phyloP scores from a whole-genome alignment of 2,797 vertebrate genomes.

The Hyperoplus lanceolatus region DNA sequence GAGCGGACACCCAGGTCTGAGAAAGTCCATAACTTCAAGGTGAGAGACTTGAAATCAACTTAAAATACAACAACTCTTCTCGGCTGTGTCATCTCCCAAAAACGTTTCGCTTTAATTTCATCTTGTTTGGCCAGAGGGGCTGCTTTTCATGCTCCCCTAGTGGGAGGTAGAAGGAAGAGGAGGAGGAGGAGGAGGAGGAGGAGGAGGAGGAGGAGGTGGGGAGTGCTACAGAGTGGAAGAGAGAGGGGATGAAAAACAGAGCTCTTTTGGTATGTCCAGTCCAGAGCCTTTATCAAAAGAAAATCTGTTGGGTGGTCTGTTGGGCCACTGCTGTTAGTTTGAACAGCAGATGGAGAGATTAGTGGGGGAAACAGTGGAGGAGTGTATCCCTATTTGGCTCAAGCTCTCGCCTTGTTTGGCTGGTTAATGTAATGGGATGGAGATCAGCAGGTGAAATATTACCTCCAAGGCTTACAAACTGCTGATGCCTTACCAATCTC shows the following conservation, averaged over 20 bases:
- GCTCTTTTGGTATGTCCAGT: constrained; percentile 73
- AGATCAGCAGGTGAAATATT: constrained; percentile 58
- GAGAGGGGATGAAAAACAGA: constrained; percentile 70
- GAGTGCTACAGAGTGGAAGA: constrained; percentile 24
- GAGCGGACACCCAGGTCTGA: constrained; percentile 92
- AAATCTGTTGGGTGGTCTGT: constrained; percentile 78
- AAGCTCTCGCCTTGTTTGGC: constrained; percentile 74
- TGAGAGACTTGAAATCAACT: constrained; percentile 80
- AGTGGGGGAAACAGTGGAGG: constrained; percentile 70
- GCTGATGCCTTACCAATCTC: constrained; percentile 71
- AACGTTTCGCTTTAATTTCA: constrained; percentile 51
- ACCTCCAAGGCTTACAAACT: constrained; percentile 67
- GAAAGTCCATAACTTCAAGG: constrained; percentile 99
- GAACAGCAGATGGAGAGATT: constrained; percentile 87
- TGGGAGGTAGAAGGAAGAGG: constrained; percentile 34
- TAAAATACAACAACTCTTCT: background rate
- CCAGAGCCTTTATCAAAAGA: constrained; percentile 76
- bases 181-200: constrained; percentile 1
- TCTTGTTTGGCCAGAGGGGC: constrained; percentile 61
- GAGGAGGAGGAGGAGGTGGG: background rate
- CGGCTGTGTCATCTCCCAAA: constrained; percentile 16
- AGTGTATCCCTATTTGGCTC: constrained; percentile 80
- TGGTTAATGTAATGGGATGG: constrained; percentile 66
- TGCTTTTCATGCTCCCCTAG: constrained; percentile 48
- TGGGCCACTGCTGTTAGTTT: constrained; percentile 69